Conservation (phyloP, 1,140 invertebrate species). For the Cardiocondyla obscurior region DNA sequence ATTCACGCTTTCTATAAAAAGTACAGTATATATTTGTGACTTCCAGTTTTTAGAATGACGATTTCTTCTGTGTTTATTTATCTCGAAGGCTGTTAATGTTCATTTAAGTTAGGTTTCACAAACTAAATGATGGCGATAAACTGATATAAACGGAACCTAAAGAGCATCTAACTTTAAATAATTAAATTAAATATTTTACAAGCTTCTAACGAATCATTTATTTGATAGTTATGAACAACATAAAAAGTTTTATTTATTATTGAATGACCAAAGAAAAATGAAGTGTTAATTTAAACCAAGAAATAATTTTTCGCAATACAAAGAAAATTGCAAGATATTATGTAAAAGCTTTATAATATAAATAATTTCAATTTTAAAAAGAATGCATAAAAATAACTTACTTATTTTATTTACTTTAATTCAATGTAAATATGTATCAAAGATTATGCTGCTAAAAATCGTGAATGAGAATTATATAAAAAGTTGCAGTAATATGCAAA, state of each 20-base stretch:
- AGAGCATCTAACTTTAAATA: slow-evolving; percentile 1
- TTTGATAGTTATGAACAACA: neutral
- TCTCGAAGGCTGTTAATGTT: slow-evolving; percentile 48
- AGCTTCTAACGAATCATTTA: neutral
- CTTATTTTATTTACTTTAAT: slow-evolving; percentile 64
- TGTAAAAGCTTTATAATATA: slow-evolving; percentile 45
- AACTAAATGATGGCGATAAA: slow-evolving; percentile 11
- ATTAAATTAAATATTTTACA: slow-evolving; percentile 18
- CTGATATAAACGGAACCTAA: slow-evolving; percentile 41
- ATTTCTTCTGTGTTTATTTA: slow-evolving; percentile 37
- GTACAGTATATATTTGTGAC: neutral
- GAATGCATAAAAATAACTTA: slow-evolving; percentile 3
- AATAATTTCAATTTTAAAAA: slow-evolving; percentile 38
- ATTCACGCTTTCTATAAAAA: neutral
- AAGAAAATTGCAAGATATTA: slow-evolving; percentile 35
- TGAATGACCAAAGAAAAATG: slow-evolving; percentile 39
- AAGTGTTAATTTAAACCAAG: neutral
- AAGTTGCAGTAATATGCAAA: slow-evolving; percentile 64
- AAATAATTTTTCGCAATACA: slow-evolving; percentile 24
- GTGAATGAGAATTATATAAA: slow-evolving; percentile 32
- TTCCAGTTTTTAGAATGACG: slow-evolving; percentile 32
- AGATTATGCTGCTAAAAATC: slow-evolving; percentile 33
- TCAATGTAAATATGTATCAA: slow-evolving; percentile 31
- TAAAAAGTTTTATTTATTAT: slow-evolving; percentile 15
- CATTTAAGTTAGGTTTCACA: slow-evolving; percentile 25